Evolutionary conservation across 2,888 invertebrate genomes (phyloP).

Genomic region (Molanna angustata): DNA sequence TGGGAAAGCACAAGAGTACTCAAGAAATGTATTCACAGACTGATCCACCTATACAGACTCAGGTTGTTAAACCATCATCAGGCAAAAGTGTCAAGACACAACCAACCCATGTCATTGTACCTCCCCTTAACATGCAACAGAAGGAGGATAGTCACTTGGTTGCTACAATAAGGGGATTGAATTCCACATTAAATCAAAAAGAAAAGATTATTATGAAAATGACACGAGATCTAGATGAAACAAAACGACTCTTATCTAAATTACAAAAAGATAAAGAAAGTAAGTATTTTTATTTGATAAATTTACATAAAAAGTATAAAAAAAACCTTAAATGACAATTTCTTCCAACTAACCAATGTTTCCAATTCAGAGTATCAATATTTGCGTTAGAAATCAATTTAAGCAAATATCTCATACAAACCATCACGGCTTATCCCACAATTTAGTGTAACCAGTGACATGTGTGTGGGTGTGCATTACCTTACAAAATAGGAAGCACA

Average conservation of each 20-base stretch:
- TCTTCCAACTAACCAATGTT: too few relatives aligned
- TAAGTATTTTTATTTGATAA: slow-evolving; percentile 33
- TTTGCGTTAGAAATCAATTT: too few relatives aligned
- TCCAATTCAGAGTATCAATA: too few relatives aligned
- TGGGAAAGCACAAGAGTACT: slow-evolving; percentile 42
- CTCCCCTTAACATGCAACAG: slow-evolving; percentile 44
- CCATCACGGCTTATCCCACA: too few relatives aligned
- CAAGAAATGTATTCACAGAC: slow-evolving; percentile 52
- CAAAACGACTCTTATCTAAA: slow-evolving; percentile 70
- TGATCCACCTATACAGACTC: slow-evolving; percentile 44
- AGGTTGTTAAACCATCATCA: slow-evolving; percentile 44
- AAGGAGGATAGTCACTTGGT: slow-evolving; percentile 75
- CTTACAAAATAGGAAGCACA: too few relatives aligned
- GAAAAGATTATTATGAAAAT: slow-evolving; percentile 70
- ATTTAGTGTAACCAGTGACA: too few relatives aligned
- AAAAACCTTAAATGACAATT: too few relatives aligned
- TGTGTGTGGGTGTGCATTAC: too few relatives aligned
- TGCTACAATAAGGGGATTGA: slow-evolving; percentile 76
- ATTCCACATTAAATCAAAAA: slow-evolving; percentile 69
- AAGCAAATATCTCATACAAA: too few relatives aligned
- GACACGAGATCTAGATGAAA: slow-evolving; percentile 72
- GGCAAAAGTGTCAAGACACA: slow-evolving; percentile 55
- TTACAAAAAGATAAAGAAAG: slow-evolving; percentile 76
- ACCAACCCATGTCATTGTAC: slow-evolving; percentile 52
- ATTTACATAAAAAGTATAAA: too few relatives aligned